Percentiles rank a stretch among this genome's conserved stretches.
phyloP scores from a whole-genome alignment of 30 jellyfish, hydroid and myxozoan genomes.

The Hydractinia echinata region DNA sequence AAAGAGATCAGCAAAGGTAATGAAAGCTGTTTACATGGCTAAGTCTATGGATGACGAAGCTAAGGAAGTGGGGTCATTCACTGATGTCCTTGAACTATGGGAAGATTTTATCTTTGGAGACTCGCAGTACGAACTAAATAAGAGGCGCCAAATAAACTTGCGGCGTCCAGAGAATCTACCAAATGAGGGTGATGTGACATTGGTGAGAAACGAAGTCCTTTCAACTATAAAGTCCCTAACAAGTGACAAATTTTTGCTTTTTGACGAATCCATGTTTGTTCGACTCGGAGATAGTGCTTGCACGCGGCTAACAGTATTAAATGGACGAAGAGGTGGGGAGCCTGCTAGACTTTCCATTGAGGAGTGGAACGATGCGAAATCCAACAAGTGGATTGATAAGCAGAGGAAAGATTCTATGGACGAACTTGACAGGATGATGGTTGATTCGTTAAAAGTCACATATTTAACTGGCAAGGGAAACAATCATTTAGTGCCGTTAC shows the following conservation, averaged over 20 bases:
- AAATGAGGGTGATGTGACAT: slow-evolving; percentile 13
- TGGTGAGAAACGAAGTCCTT: neutral
- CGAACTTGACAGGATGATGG: neutral
- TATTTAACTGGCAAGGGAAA: slow-evolving; percentile 29
- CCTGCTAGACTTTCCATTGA: slow-evolving; percentile 27
- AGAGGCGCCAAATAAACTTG: slow-evolving; percentile 11
- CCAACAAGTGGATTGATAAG: slow-evolving; percentile 23
- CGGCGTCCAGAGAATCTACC: slow-evolving; percentile 21
- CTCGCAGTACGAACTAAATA: slow-evolving; percentile 19
- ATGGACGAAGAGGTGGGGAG: slow-evolving; percentile 36
- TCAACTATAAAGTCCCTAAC: neutral
- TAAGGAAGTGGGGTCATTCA: slow-evolving; percentile 18
- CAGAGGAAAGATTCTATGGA: slow-evolving; percentile 17
- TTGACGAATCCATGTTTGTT: slow-evolving; percentile 26
- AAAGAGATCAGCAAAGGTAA: slow-evolving; percentile 24
- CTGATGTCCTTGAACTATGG: slow-evolving; percentile 19
- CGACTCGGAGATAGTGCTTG: slow-evolving; percentile 14
- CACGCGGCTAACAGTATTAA: slow-evolving; percentile 21
- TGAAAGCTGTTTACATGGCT: slow-evolving; percentile 12
- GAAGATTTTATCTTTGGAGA: slow-evolving; percentile 29
- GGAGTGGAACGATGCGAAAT: slow-evolving; percentile 17
- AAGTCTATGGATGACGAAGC: neutral
- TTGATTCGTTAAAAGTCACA: slow-evolving; percentile 14
- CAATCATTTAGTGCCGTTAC: slow-evolving; percentile 27
- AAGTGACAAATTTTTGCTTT: slow-evolving; percentile 9